phyloP scores from a whole-genome alignment of 2,113 vertebrate species.

The Lethenteron reissneri region DNA sequence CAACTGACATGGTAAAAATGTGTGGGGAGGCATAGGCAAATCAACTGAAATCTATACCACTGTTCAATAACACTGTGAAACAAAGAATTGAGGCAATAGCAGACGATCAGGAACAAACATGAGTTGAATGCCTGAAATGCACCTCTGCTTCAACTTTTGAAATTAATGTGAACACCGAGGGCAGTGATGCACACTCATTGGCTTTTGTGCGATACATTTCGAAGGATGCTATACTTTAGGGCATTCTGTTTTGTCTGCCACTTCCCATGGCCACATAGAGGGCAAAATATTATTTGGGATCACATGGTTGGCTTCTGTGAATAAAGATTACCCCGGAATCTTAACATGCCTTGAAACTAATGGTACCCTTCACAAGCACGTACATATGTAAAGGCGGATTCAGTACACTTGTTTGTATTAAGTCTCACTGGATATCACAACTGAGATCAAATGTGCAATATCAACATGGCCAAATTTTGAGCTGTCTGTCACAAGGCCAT shows the following conservation, averaged over 20 bases:
- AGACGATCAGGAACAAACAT: conserved; percentile 6
- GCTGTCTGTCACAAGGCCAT: too few relatives aligned
- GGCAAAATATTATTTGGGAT: conserved; percentile 7
- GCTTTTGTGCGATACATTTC: conserved; percentile 8
- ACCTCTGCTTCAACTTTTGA: conserved; percentile 9
- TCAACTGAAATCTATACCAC: too few relatives aligned
- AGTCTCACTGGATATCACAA: too few relatives aligned
- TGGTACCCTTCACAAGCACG: too few relatives aligned
- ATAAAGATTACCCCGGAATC: too few relatives aligned
- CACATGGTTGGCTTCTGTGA: conserved; percentile 6
- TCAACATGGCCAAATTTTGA: too few relatives aligned
- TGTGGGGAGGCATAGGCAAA: too few relatives aligned
- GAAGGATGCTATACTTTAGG: conserved; percentile 5
- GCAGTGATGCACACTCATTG: conserved; percentile 4
- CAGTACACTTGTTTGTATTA: too few relatives aligned
- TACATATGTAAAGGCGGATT: too few relatives aligned
- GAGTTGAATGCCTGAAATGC: conserved; percentile 3
- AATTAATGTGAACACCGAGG: conserved; percentile 8
- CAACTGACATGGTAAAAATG: too few relatives aligned
- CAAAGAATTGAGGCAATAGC: conserved; percentile 6
- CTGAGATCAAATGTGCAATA: too few relatives aligned
- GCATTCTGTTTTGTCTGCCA: conserved; percentile 9
- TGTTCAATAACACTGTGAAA: conserved; percentile 8
- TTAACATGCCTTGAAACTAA: too few relatives aligned
- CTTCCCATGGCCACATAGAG: conserved; percentile 6